Percentiles rank a stretch among this genome's conserved stretches.
Evolutionary conservation across 2,797 vertebrate species (phyloP).

Genomic region (Phataginus tetradactyla): DNA sequence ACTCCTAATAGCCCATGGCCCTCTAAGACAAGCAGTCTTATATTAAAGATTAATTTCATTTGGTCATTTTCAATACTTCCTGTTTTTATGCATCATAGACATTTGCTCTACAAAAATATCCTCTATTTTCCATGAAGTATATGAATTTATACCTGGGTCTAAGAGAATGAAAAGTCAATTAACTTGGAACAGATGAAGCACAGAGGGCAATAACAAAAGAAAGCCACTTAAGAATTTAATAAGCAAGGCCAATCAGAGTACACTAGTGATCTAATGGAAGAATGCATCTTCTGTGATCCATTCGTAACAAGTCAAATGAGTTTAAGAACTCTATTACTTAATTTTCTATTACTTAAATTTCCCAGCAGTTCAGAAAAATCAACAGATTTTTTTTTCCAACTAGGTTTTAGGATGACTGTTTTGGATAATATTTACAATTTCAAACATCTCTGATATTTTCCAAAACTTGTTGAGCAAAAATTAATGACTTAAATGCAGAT

Average conservation of each 20-base stretch:
- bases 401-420: neutral
- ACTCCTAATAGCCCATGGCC: neutral
- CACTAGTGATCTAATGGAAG: neutral
- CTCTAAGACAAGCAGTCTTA: neutral
- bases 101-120: neutral
- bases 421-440: slow-evolving; percentile 11
- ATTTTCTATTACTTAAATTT: slow-evolving; percentile 48
- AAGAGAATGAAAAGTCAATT: neutral
- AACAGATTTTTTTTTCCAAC: neutral
- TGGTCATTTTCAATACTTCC: neutral
- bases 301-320: neutral
- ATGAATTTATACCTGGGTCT: neutral
- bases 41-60: neutral
- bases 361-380: slow-evolving; percentile 16
- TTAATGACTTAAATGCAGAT: slow-evolving; percentile 36
- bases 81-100: neutral
- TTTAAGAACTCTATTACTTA: slow-evolving; percentile 16
- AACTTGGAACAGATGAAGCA: neutral
- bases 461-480: neutral
- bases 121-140: neutral
- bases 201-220: neutral
- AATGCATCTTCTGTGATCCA: neutral
- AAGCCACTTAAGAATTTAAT: neutral
- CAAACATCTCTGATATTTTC: neutral
- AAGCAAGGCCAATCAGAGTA: neutral